A percentile compares a stretch with the other conserved stretches of the same genome.
These are phyloP conservation scores for Patella ulyssiponensis DNA, from an alignment of 2,888 invertebrate genomes.

Conservation along the genomic window DNA sequence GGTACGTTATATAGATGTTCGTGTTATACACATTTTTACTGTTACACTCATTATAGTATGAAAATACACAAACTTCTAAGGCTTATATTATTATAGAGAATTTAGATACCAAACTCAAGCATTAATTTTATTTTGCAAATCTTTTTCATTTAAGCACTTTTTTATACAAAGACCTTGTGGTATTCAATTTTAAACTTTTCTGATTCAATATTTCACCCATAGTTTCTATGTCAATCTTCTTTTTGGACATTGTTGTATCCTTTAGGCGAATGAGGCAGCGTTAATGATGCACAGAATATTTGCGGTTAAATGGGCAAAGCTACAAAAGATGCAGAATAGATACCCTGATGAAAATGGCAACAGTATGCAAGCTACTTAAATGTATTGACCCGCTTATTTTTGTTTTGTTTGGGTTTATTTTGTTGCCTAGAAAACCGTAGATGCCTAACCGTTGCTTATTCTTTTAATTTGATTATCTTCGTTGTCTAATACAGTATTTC, in stretches of 20 bases:
- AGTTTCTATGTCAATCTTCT: slow-evolving; percentile 1
- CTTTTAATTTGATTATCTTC: no score
- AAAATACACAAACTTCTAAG: no score
- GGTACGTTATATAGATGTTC: no score
- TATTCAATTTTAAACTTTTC: slow-evolving; percentile 4
- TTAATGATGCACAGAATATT: slow-evolving; percentile 85
- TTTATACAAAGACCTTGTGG: no score
- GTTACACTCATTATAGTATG: no score
- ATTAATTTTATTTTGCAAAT: no score
- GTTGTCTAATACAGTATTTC: no score
- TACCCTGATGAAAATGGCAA: slow-evolving; percentile 38
- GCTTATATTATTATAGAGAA: no score
- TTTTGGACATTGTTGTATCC: slow-evolving; percentile 17
- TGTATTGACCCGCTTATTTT: slow-evolving; percentile 8
- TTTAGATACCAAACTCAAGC: no score
- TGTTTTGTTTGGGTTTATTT: slow-evolving; percentile 3
- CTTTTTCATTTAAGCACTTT: no score
- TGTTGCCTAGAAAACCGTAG: not conserved
- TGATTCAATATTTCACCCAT: slow-evolving; percentile 16
- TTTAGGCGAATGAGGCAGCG: slow-evolving; percentile 82
- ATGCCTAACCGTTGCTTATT: no score
- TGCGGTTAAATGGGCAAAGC: slow-evolving; percentile 77
- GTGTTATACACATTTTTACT: no score
- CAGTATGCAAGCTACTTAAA: slow-evolving; percentile 22
- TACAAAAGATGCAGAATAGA: slow-evolving; percentile 56